Evolutionary conservation across 2,797 vertebrate species (phyloP), one percentile per base, ranked within the genome.

Genomic region (Oreonectes daqikongensis): DNA sequence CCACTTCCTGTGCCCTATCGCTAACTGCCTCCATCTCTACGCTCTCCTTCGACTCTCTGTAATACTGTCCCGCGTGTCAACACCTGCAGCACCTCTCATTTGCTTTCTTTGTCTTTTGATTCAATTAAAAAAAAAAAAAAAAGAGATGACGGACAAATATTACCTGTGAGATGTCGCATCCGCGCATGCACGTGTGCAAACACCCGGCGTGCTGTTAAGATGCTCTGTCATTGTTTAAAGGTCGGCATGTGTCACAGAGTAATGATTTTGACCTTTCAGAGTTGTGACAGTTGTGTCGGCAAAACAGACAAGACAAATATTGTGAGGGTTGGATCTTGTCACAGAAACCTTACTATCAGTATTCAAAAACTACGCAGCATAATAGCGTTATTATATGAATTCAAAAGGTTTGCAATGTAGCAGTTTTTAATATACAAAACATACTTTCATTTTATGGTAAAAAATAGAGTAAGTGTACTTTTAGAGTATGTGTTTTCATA

Each of bases 261-360:
- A 89, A 92, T 92, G 87, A 89, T 69, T 88, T 77, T 91, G 92
- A 93, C 93, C 92, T 93, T 93, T 93, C 76, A 40, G 10, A 82
- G 85, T 85, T 86, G 87, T 90, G 89, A 91, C 91, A 87, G 88
- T 75, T 78, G 83, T 80, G 87, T 86, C 63, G 52, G 79, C 72
- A 71, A 80, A 81, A 84, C 42, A 48, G 63, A 78, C 76, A 81
- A 32, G 53, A 74, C 63, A 50, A 74, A 79, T 76, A 77, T 35
- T 22, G 10, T 22, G 53, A 65, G 66, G 18, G 20, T 32, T 44
- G n/a, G n/a, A n/a, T n/a, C n/a, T n/a, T n/a, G 55, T 63, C 71
- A 72, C 67, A 35, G 22, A 46, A 14, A 17, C 35, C 7, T 17
- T n/a, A 52, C 48, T 1, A 5, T 28, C 22, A 65, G 30, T 50